Base-by-base conservation (phyloP, 2,888 invertebrate species). In the Archips crataeganus region DNA sequence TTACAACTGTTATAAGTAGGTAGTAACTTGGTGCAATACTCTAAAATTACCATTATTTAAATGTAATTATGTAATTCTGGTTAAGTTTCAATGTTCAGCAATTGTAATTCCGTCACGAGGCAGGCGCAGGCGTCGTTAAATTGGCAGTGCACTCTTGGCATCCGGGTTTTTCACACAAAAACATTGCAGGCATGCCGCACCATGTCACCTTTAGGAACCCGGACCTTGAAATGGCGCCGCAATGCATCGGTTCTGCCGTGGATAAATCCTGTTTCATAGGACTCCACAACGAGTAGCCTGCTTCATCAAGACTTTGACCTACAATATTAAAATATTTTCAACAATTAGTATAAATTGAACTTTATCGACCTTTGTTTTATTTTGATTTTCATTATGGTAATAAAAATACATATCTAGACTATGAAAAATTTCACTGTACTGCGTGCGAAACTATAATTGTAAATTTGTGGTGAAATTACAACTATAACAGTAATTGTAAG, bases 141-240 rank as follows among this genome's bases (percentile, higher is more conserved):
- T 57, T 57, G 32, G 4, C 32, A 4, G n/a, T 32, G n/a, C 57
- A 57, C 4, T 57, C 57, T 57, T 10, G 32, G 32, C 57, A 57
- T 4, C 57, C 57, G 1, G 68, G 13, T 78, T 77, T 87, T 80
- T 89, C 86, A 77, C 89, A 88, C 2, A 88, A 76, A 59, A 84
- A 88, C 89, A 89, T 89, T 0, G 86, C 87, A 5, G 86, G 86
- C 6, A 75, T 72, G 2, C 85, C 81, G 65, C 88, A 89, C 45
- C 70, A 75, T 0, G 81, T 79, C 71, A 85, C 80, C 70, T 82
- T 74, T 2, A 87, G 82, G 63, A 85, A 86, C 3, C 88, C 88
- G 47, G 84, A 84, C 70, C 86, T 83, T 6, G 87, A 83, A 15
- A 89, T 81, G 23, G 87, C 86, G 3, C 88, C 88, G 57, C 88